phyloP scores from a whole-genome alignment of 2,888 invertebrate species.

The Macroteleia sp. region DNA sequence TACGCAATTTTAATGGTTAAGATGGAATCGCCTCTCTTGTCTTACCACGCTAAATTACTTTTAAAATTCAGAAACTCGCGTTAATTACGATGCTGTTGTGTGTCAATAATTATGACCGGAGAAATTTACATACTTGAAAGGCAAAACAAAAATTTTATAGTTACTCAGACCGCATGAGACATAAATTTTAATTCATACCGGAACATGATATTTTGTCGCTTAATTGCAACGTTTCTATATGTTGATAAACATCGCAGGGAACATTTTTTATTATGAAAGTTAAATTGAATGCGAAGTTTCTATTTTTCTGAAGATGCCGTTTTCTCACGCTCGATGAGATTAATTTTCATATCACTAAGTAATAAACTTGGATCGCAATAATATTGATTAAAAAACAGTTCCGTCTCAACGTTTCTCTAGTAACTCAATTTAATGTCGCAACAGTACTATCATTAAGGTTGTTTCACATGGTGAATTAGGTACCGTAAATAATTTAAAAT shows the following conservation, averaged over 20 bases:
- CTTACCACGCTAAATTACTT: slow-evolving; percentile 14
- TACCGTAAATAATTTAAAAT: no score
- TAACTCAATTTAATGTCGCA: neutral
- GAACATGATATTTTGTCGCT: slow-evolving; percentile 19
- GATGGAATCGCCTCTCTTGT: slow-evolving; percentile 1
- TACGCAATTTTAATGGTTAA: neutral
- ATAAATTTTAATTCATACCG: slow-evolving; percentile 13
- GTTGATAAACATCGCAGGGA: neutral
- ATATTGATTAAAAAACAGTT: slow-evolving; percentile 11
- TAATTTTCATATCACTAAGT: slow-evolving; percentile 20
- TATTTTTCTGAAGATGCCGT: neutral
- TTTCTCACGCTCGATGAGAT: slow-evolving; percentile 16
- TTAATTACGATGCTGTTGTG: slow-evolving; percentile 10
- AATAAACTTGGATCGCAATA: slow-evolving; percentile 5
- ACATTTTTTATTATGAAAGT: slow-evolving; percentile 15
- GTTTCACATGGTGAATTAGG: no score
- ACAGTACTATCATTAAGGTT: slow-evolving; percentile 13
- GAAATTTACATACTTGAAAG: slow-evolving; percentile 25
- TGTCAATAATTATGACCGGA: slow-evolving; percentile 24
- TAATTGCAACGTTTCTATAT: neutral
- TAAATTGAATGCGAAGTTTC: slow-evolving; percentile 1
- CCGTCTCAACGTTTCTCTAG: neutral
- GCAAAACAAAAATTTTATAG: slow-evolving; percentile 8
- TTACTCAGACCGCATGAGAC: neutral
- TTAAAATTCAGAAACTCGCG: slow-evolving; percentile 8